Evolutionary conservation across 2,888 invertebrate species (phyloP).

Genomic region (Melieria crassipennis): DNA sequence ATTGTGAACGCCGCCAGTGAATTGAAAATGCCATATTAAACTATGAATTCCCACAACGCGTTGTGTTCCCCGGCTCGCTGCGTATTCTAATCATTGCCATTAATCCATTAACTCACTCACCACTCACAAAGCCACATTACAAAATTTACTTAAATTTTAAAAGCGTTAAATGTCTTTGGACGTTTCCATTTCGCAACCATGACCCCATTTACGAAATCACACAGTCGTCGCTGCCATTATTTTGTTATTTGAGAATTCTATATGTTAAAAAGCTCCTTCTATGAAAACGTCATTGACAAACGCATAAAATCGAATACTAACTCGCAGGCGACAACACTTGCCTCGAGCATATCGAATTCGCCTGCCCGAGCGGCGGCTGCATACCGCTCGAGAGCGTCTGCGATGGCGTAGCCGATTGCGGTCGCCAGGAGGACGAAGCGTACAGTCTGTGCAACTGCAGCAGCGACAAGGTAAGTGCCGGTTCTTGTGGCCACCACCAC

Average conservation of each 20-base stretch:
- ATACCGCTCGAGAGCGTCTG: conserved; percentile 82
- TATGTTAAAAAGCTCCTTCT: too few relatives aligned
- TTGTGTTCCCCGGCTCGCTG: too few relatives aligned
- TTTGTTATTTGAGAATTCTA: neutral
- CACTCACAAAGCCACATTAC: conserved; percentile 3
- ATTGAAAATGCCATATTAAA: too few relatives aligned
- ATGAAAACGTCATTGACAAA: too few relatives aligned
- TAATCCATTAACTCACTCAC: neutral
- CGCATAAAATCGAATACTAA: too few relatives aligned
- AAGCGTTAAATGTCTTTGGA: neutral
- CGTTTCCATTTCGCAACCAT: neutral
- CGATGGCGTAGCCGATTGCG: conserved; percentile 84
- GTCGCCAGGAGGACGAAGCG: conserved; percentile 77
- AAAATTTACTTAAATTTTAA: conserved; percentile 32
- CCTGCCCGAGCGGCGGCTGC: conserved; percentile 72
- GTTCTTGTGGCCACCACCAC: neutral
- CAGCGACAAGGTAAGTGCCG: conserved; percentile 62
- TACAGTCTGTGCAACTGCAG: conserved; percentile 62
- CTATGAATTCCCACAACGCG: too few relatives aligned
- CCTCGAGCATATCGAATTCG: conserved; percentile 68
- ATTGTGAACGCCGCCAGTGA: too few relatives aligned
- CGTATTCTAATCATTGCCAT: neutral
- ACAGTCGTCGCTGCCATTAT: conserved; percentile 5
- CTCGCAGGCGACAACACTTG: conserved; percentile 37
- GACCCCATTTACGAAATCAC: neutral